These are phyloP conservation scores for Alfaro cultratus DNA, from an alignment of 2,797 vertebrate species.

Conservation along the genomic window DNA sequence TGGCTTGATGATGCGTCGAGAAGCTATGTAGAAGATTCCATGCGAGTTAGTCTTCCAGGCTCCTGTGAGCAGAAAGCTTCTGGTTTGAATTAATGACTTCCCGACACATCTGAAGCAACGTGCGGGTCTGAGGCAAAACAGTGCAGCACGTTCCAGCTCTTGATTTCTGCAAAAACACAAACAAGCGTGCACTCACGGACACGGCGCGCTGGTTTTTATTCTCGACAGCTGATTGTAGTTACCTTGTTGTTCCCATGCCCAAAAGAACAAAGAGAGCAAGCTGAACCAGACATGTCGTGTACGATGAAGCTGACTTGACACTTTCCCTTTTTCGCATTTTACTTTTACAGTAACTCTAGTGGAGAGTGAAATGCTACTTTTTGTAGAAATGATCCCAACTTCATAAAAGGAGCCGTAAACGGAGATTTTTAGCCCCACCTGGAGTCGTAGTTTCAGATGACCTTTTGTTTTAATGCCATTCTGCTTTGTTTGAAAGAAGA, in stretches of 20 bases:
- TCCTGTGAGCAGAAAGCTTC: constrained; percentile 19
- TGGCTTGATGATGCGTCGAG: constrained; percentile 1
- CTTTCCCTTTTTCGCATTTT: constrained; percentile 26
- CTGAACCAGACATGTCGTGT: constrained; percentile 24
- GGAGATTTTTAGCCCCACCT: not conserved
- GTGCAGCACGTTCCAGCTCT: constrained; percentile 38
- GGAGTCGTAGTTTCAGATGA: not conserved
- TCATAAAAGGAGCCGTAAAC: not conserved
- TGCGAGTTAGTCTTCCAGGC: constrained; percentile 9
- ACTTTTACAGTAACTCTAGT: not conserved
- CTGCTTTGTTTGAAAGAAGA: not conserved
- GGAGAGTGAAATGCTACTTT: not conserved
- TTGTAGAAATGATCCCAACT: not conserved
- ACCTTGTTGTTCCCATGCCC: constrained; percentile 36
- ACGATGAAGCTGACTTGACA: constrained; percentile 10
- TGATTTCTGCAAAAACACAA: constrained; percentile 43
- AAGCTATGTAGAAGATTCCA: constrained; percentile 31
- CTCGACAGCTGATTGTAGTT: constrained; percentile 66
- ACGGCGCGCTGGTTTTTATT: constrained; percentile 49
- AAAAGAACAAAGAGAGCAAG: constrained; percentile 53
- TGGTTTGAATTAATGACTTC: constrained; percentile 73
- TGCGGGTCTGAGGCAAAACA: constrained; percentile 41
- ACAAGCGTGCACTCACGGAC: constrained; percentile 4
- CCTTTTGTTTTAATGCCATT: not conserved
- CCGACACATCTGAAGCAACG: constrained; percentile 61